Conservation (phyloP, 1,140 invertebrate species). For the Onthophagus taurus region DNA sequence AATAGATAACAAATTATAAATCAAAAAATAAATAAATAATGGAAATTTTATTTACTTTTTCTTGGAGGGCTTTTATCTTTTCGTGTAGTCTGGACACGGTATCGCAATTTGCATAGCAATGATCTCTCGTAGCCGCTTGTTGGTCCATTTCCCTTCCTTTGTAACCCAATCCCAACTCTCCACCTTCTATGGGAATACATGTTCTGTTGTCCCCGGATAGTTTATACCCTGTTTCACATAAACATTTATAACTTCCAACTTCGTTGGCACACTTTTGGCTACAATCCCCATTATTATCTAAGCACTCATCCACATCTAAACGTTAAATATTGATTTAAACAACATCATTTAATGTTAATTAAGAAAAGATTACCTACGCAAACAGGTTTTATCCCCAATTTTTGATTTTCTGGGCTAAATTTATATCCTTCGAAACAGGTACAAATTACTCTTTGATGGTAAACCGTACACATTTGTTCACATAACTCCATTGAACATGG, state of each 20-base stretch:
- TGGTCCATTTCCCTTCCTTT: constrained; percentile 23
- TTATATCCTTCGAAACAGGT: constrained; percentile 52
- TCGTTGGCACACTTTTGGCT: constrained; percentile 52
- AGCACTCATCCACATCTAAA: constrained; percentile 63
- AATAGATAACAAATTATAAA: too few species aligned
- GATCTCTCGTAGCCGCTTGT: constrained; percentile 40
- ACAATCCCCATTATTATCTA: constrained; percentile 48
- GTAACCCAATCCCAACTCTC: constrained; percentile 13
- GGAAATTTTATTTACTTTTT: constrained; percentile 41
- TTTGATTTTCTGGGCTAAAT: constrained; percentile 47
- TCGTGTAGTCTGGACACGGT: constrained; percentile 45
- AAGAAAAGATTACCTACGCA: constrained; percentile 43
- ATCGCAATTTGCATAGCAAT: constrained; percentile 51
- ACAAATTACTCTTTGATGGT: constrained; percentile 51
- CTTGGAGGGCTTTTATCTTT: constrained; percentile 46
- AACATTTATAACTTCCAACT: constrained; percentile 46
- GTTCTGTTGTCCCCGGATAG: constrained; percentile 49
- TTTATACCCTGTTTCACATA: constrained; percentile 42
- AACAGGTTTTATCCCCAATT: constrained; percentile 42
- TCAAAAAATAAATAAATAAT: too few species aligned
- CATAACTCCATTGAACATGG: constrained; percentile 53
- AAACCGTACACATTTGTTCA: constrained; percentile 53
- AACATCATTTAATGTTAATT: not conserved
- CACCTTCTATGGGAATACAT: constrained; percentile 38
- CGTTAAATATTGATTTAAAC: constrained; percentile 4